Evolutionary conservation across 1,140 invertebrate species (phyloP).

Genomic region (Drosophila busckii): DNA sequence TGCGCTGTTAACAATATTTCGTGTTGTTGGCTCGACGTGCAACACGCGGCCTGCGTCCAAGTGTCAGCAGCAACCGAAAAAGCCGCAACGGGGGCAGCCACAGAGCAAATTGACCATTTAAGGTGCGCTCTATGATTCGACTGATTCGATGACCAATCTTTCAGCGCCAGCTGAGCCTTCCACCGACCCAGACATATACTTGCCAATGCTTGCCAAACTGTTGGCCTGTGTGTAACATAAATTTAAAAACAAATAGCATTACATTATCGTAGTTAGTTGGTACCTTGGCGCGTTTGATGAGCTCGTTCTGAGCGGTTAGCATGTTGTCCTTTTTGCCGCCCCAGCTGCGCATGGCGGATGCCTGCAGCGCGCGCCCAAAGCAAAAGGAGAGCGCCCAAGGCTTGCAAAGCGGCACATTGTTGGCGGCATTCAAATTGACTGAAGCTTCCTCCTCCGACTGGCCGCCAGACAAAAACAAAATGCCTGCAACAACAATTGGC

Average conservation of each 20-base stretch:
- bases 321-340: conserved; percentile 92
- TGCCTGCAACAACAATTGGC: conserved; percentile 80
- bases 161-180: conserved; percentile 42
- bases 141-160: conserved; percentile 16
- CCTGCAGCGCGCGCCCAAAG: conserved; percentile 93
- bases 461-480: conserved; percentile 96
- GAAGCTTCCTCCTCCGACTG: conserved; percentile 98
- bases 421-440: conserved; percentile 95
- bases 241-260: not conserved
- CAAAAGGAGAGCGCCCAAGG: conserved; percentile 98
- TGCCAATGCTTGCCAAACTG: conserved; percentile 56
- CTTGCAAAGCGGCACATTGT: conserved; percentile 87
- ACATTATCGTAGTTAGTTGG: not conserved
- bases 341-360: conserved; percentile 95
- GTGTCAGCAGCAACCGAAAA: conserved; percentile 22
- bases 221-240: conserved; percentile 34
- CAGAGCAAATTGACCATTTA: conserved; percentile 36
- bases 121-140: not conserved
- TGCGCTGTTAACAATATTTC: conserved; percentile 67
- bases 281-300: conserved; percentile 94
- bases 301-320: conserved; percentile 88
- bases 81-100: no score
- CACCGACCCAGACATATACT: conserved; percentile 46
- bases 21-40: conserved; percentile 45
- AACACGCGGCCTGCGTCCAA: conserved; percentile 59